Evolutionary conservation across 2,113 vertebrate species (phyloP).

Genomic region (Oceanodroma tethys): DNA sequence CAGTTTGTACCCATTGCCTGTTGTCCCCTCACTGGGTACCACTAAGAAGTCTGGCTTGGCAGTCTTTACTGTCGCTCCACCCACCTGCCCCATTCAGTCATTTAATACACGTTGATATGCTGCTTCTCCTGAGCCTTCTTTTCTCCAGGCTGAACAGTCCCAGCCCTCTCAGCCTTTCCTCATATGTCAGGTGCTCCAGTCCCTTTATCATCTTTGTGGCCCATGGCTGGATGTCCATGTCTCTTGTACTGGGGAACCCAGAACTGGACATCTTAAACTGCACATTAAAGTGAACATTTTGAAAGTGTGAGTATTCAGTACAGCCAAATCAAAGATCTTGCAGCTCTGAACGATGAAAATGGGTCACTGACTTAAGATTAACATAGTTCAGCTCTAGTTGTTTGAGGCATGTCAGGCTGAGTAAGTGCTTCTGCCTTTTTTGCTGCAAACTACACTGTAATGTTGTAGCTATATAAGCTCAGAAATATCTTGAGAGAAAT

Average conservation of each 20-base stretch:
- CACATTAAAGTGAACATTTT: not conserved
- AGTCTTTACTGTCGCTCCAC: not conserved
- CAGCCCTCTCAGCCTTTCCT: not conserved
- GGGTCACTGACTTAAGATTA: not conserved
- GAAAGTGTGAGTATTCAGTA: not conserved
- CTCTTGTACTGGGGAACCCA: not conserved
- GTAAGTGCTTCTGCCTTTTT: not conserved
- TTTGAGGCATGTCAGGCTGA: not conserved
- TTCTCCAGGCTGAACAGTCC: not conserved
- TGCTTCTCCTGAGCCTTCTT: not conserved
- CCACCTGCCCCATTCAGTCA: not conserved
- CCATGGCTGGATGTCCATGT: not conserved
- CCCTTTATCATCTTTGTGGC: not conserved
- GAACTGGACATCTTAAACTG: not conserved
- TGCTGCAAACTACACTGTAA: not conserved
- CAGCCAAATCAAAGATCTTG: not conserved
- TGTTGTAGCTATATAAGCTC: not conserved
- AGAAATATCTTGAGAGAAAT: not conserved
- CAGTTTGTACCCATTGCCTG: not conserved
- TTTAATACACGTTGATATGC: not conserved
- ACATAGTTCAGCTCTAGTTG: not conserved
- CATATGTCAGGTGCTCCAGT: not conserved
- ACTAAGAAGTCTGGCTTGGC: not conserved
- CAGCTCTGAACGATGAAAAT: not conserved
- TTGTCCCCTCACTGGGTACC: not conserved